Base-by-base conservation (phyloP, 35 echinoderm and acorn worm species). In the Ophioderma brevispina region DNA sequence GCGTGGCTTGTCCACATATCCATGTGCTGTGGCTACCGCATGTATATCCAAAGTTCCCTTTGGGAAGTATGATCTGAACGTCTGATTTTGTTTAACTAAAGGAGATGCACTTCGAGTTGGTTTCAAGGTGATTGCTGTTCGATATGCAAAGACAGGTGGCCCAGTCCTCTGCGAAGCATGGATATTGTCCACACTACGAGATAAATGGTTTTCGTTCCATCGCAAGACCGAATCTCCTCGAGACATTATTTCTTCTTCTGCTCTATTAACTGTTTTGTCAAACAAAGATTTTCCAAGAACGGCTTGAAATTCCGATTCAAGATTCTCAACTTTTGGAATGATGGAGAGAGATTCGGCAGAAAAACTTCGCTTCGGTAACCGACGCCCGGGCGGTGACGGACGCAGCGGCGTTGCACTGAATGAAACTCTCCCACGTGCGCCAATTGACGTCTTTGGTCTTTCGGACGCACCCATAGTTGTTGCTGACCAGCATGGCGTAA, bases 241-340 rank as follows among this genome's bases (percentile, higher is more conserved):
- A 30, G 28, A 36, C 31, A 37, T 31, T 31, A 36, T 36, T 17
- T 25, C 49, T 37, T 75, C 83, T 37, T 85, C 83, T 8, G 83
- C 83, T 0, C 33, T 35, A 11, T 85, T 52, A 13, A 85, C 83
- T 19, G 83, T 31, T 35, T 85, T 55, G 13, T 85, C 83, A 59
- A 85, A 85, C 32, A 85, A 55, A 23, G 49, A 36, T 36, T 85
- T 85, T 18, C 83, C 83, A 18, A 85, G 52, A 32, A 85, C 83
- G 13, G 50, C 52, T 59, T 85, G 83, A 31, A 85, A 85, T 59
- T 85, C 46, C 32, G 83, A 85, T 36, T 85, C 52, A 21, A 85
- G 36, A 23, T 39, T 59, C 21, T 59, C 4, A 15, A 55, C 39
- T 40, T 85, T 37, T 13, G 83, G 83, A 32, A 85, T 85, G 46